Conservation (phyloP, 2,113 vertebrate species). For the Hippotragus niger region DNA sequence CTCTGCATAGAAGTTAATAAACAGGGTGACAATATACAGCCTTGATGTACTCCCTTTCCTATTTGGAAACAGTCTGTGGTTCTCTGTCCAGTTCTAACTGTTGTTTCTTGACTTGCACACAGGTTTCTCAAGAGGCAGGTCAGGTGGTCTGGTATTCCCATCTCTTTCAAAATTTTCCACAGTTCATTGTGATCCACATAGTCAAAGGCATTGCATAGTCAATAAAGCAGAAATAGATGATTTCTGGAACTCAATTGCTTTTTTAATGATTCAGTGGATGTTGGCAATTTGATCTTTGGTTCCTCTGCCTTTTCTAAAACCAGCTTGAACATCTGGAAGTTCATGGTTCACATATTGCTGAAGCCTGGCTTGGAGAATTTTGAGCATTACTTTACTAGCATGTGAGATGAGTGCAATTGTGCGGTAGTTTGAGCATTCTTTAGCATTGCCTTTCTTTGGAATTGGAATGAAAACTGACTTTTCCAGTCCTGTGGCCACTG, state of each 20-base stretch:
- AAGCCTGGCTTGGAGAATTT: not conserved
- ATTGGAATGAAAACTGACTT: not conserved
- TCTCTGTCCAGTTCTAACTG: not conserved
- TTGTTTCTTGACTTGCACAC: not conserved
- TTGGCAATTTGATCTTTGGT: not conserved
- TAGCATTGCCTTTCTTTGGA: not conserved
- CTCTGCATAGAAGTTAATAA: not conserved
- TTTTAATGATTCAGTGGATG: fast-evolving
- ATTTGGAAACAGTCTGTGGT: not conserved
- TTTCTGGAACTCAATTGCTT: not conserved
- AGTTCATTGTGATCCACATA: not conserved
- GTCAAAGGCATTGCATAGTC: not conserved
- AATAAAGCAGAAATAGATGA: not conserved
- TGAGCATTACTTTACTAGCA: not conserved
- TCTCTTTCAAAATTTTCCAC: not conserved
- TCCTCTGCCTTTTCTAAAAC: not conserved
- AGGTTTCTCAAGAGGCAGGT: not conserved
- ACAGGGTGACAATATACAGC: not conserved
- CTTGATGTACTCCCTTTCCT: not conserved
- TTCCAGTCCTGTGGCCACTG: not conserved
- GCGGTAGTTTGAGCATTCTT: fast-evolving
- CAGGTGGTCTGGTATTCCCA: not conserved
- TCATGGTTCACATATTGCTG: fast-evolving
- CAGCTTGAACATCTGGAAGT: not conserved
- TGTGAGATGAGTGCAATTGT: not conserved